A percentile compares a stretch with the other conserved stretches of the same genome.
These are phyloP conservation scores for Musca domestica DNA, from an alignment of 1,140 invertebrate genomes.

Conservation along the genomic window DNA sequence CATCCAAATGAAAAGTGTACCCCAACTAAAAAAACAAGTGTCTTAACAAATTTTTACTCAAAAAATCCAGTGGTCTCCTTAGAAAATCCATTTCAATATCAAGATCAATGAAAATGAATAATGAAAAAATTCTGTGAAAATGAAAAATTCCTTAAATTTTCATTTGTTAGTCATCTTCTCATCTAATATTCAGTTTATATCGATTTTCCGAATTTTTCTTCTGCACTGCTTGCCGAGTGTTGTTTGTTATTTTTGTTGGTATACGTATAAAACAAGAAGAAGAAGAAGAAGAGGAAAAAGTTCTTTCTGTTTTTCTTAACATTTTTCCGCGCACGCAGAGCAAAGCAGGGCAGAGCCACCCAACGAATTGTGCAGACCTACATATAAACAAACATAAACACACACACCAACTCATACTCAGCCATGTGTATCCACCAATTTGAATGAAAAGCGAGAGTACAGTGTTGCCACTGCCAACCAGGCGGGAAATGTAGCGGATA, in stretches of 20 bases:
- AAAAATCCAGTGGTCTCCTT: background rate
- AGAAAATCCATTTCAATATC: background rate
- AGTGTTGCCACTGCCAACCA: too few species aligned
- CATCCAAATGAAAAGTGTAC: background rate
- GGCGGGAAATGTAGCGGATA: too few species aligned
- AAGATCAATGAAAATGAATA: background rate
- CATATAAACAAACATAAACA: conserved; percentile 3
- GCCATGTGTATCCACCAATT: too few species aligned
- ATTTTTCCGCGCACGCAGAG: conserved; percentile 13
- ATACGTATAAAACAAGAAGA: conserved; percentile 2
- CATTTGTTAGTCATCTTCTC: conserved; percentile 2
- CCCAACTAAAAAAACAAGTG: conserved; percentile 5
- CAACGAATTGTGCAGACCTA: background rate
- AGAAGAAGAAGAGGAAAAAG: too few species aligned
- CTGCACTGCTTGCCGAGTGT: background rate
- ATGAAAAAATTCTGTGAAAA: background rate
- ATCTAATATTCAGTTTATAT: conserved; percentile 5
- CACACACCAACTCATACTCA: too few species aligned
- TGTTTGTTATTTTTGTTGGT: background rate
- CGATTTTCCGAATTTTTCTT: conserved; percentile 17
- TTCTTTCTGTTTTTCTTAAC: background rate
- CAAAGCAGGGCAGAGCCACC: conserved; percentile 4
- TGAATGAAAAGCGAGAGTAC: too few species aligned
- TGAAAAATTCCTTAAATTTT: conserved; percentile 6
- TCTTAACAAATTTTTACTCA: background rate